These are phyloP conservation scores for Coenonympha arcania DNA, from an alignment of 2,888 invertebrate species.

Conservation along the genomic window DNA sequence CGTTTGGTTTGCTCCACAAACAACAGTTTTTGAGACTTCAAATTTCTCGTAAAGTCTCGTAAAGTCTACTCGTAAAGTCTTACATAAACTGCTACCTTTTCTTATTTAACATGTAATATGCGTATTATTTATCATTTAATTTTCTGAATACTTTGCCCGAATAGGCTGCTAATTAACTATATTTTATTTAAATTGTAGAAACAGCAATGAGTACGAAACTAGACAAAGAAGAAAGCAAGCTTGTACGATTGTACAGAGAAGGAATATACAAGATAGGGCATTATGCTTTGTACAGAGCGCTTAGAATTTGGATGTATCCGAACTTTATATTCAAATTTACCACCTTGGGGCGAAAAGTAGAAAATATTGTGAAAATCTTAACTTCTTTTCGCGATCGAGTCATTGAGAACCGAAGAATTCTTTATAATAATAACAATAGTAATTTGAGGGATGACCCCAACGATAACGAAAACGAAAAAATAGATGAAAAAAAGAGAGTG, in stretches of 20 bases:
- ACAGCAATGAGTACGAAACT: conserved; percentile 1
- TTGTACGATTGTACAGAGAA: neutral
- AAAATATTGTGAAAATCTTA: neutral
- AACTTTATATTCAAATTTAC: neutral
- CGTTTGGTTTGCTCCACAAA: too few relatives aligned
- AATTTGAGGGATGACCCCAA: neutral
- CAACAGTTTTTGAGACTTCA: too few relatives aligned
- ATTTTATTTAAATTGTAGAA: too few relatives aligned
- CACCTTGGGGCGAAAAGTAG: neutral
- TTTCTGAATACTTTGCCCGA: too few relatives aligned
- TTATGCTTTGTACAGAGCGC: neutral
- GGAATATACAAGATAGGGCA: conserved; percentile 1
- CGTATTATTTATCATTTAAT: too few relatives aligned
- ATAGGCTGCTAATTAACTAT: too few relatives aligned
- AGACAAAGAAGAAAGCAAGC: neutral
- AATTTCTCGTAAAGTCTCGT: too few relatives aligned
- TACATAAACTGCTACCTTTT: too few relatives aligned
- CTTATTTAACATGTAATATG: too few relatives aligned
- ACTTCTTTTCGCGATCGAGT: neutral
- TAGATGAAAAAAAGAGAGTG: neutral
- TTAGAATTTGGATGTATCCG: neutral
- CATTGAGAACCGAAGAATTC: neutral
- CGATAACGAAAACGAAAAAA: neutral
- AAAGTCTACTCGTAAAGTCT: too few relatives aligned
- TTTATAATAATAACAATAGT: neutral